phyloP scores from a whole-genome alignment of 2,797 vertebrate genomes.

The Micrastur ruficollis region DNA sequence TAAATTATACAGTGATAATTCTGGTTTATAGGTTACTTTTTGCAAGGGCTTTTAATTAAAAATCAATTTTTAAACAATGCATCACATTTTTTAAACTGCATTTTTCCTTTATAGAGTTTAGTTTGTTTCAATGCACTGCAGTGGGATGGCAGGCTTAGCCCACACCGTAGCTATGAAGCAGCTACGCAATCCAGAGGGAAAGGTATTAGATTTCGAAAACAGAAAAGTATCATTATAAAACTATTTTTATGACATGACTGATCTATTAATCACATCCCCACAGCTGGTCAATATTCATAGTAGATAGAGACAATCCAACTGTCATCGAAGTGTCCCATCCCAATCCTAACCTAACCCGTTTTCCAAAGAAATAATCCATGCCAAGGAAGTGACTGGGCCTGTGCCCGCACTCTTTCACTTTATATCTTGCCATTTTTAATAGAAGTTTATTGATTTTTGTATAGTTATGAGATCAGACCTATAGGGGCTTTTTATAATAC shows the following conservation, averaged over 20 bases:
- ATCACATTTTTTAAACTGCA: neutral
- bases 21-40: neutral
- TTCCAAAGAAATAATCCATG: neutral
- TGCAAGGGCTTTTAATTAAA: neutral
- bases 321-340: neutral
- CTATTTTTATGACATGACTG: neutral
- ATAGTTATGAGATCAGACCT: neutral
- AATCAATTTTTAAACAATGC: neutral
- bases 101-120: neutral
- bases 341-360: neutral
- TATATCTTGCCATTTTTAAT: neutral
- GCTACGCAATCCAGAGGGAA: neutral
- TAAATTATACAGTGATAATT: neutral
- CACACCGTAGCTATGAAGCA: neutral
- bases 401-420: neutral
- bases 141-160: neutral
- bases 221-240: neutral
- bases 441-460: neutral
- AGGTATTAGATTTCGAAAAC: slow-evolving; percentile 5
- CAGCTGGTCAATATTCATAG: neutral
- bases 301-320: neutral
- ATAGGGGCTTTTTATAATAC: neutral
- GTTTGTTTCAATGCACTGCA: neutral
- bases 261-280: neutral
- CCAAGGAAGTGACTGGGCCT: neutral